Evolutionary conservation across 2,113 vertebrate species (phyloP).

Genomic region (Arenaria interpres): DNA sequence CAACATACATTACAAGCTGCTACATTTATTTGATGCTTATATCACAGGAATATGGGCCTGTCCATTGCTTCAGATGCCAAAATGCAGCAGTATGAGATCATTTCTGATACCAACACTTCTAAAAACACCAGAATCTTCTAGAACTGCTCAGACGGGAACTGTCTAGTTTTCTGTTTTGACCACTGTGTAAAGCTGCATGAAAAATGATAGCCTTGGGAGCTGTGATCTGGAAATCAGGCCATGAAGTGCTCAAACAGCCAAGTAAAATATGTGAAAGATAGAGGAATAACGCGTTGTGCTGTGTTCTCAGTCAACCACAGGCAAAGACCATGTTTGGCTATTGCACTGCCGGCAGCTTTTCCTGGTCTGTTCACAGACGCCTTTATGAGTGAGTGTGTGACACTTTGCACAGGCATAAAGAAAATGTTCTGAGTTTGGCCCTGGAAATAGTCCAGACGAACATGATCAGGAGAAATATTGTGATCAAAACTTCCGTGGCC

Average conservation of each 20-base stretch:
- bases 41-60: neutral
- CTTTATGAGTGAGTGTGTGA: neutral
- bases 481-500: neutral
- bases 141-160: neutral
- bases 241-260: neutral
- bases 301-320: neutral
- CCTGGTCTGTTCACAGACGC: neutral
- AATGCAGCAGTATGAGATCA: neutral
- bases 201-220: neutral
- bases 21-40: neutral
- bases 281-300: neutral
- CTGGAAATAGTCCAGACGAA: neutral
- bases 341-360: neutral
- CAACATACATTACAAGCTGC: neutral
- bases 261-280: neutral
- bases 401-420: neutral
- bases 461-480: neutral
- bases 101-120: neutral
- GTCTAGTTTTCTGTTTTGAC: neutral
- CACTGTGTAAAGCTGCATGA: neutral
- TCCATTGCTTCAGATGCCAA: neutral
- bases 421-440: neutral
- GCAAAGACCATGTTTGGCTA: neutral
- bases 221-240: neutral
- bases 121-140: neutral